Conservation (phyloP, 2,888 invertebrate genomes). For the Nomada fabriciana region DNA sequence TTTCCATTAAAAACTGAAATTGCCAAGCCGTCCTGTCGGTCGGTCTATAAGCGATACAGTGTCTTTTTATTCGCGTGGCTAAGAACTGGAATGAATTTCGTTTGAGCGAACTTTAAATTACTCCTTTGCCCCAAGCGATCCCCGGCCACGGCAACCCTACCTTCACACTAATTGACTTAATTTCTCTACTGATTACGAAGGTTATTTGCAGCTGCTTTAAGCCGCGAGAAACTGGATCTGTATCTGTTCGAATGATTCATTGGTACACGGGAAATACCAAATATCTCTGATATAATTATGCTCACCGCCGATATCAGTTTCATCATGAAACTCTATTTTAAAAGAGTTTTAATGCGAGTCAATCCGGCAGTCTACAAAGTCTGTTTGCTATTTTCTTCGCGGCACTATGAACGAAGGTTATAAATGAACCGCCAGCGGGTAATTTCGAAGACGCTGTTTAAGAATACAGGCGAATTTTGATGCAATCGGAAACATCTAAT, state of each 20-base stretch:
- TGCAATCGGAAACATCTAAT: not conserved
- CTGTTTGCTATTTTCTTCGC: not conserved
- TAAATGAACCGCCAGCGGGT: not conserved
- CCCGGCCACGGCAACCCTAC: constrained; percentile 37
- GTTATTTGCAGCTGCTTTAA: constrained; percentile 64
- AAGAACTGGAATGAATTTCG: constrained; percentile 56
- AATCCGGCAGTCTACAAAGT: not conserved
- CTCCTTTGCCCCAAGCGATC: constrained; percentile 55
- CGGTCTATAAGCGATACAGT: constrained; percentile 34
- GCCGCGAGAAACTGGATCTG: constrained; percentile 42
- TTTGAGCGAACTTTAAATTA: constrained; percentile 68
- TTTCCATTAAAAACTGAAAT: constrained; percentile 59
- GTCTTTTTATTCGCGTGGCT: constrained; percentile 50
- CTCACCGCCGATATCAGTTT: not conserved
- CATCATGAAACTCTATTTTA: constrained; percentile 8
- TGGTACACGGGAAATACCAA: constrained; percentile 28
- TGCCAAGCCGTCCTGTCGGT: constrained; percentile 19
- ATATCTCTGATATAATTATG: constrained; percentile 42
- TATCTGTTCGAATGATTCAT: constrained; percentile 31
- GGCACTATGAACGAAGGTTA: not conserved
- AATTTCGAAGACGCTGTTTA: too few species aligned
- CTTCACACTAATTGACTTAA: constrained; percentile 68
- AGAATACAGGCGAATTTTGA: not conserved
- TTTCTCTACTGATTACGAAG: constrained; percentile 65
- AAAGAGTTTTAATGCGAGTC: not conserved